A percentile compares a stretch with the other conserved stretches of the same genome.
Conservation (phyloP, 1,140 invertebrate genomes). For the Zaprionus davidi region DNA sequence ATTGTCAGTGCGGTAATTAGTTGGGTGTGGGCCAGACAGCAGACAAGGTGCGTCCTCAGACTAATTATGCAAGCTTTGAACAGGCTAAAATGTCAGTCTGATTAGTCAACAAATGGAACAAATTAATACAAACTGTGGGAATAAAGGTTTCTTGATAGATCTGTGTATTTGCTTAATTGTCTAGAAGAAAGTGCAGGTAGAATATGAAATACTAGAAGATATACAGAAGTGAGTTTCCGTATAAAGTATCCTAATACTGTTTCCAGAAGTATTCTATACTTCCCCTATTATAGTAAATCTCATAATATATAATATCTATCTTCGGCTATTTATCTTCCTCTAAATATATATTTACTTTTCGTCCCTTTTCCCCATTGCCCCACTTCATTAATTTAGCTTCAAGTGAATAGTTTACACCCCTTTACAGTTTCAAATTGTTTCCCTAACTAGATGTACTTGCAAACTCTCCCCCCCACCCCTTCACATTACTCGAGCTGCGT, state of each 20-base stretch:
- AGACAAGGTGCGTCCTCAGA: conserved; percentile 14
- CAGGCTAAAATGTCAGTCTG: conserved; percentile 8
- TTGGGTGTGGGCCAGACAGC: conserved; percentile 12
- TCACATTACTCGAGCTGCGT: background rate
- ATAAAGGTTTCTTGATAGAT: background rate
- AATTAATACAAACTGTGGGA: conserved; percentile 6
- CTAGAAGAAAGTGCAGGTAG: background rate
- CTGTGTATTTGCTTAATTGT: background rate
- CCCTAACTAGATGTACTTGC: background rate
- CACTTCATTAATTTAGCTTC: background rate
- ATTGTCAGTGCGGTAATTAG: conserved; percentile 43
- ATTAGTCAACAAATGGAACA: conserved; percentile 9
- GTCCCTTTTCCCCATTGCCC: background rate
- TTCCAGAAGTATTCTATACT: background rate
- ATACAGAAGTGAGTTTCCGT: no score
- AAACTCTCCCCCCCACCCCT: background rate
- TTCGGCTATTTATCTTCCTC: background rate
- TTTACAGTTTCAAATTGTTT: background rate
- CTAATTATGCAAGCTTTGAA: conserved; percentile 50
- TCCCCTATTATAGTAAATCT: background rate
- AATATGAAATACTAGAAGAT: no score
- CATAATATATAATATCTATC: background rate
- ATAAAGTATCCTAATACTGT: background rate
- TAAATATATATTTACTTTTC: background rate
- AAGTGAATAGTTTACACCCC: conserved; percentile 14